Evolutionary conservation across 35 echinoderm and acorn worm genomes (phyloP).

Genomic region (Amphiura filiformis): DNA sequence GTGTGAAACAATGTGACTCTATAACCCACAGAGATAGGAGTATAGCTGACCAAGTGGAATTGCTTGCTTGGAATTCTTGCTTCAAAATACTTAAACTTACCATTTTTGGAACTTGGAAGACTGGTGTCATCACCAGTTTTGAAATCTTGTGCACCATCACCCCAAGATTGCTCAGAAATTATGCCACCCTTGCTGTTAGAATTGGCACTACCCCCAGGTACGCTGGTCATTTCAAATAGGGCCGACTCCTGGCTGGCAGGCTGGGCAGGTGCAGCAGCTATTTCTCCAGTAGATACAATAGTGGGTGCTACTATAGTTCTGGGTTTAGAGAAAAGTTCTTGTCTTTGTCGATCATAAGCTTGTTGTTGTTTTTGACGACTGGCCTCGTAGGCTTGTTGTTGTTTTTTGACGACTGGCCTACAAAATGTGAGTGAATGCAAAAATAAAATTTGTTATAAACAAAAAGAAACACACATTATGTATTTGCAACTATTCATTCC

Average conservation of each 20-base stretch:
- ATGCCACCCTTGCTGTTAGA: not conserved
- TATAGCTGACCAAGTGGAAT: no score
- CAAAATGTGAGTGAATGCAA: no score
- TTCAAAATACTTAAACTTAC: no score
- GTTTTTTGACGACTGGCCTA: no score
- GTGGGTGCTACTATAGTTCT: not conserved
- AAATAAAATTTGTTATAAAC: no score
- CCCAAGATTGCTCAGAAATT: not conserved
- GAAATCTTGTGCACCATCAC: not conserved
- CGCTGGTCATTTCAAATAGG: not conserved
- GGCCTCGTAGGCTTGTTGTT: no score
- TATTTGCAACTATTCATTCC: no score
- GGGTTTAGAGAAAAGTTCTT: slow-evolving; percentile 52
- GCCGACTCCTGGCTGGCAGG: not conserved
- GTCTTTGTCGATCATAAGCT: slow-evolving; percentile 22
- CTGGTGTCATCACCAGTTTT: not conserved
- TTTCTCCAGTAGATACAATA: not conserved
- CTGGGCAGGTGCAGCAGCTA: not conserved
- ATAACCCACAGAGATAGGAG: no score
- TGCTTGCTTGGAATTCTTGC: no score
- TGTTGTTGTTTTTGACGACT: slow-evolving; percentile 33
- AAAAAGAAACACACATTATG: no score
- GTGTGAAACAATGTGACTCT: no score
- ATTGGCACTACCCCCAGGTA: not conserved
- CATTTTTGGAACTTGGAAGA: not conserved